These are phyloP conservation scores for Drosophila testacea DNA, from an alignment of 2,888 invertebrate genomes.

Conservation along the genomic window DNA sequence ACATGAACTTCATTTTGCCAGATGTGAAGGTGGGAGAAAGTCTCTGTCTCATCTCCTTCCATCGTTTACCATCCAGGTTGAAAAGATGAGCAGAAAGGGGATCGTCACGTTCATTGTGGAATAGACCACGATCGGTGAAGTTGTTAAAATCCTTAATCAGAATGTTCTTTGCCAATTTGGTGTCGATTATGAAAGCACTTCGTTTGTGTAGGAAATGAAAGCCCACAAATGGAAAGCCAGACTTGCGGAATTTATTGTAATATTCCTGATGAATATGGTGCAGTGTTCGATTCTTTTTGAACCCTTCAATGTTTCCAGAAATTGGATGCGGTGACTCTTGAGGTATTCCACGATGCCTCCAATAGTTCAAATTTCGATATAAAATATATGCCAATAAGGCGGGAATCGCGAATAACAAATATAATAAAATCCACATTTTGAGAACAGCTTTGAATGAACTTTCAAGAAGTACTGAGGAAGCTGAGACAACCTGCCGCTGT, in stretches of 20 bases:
- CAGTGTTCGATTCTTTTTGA: conserved; percentile 43
- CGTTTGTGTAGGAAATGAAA: conserved; percentile 65
- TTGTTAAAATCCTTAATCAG: conserved; percentile 75
- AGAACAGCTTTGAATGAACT: not conserved
- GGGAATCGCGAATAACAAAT: conserved; percentile 37
- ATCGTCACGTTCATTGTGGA: conserved; percentile 80
- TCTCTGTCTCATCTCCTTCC: conserved; percentile 85
- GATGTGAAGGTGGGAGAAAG: conserved; percentile 80
- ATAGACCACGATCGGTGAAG: conserved; percentile 83
- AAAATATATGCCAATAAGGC: conserved; percentile 38
- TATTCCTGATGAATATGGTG: conserved; percentile 49
- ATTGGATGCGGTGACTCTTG: conserved; percentile 55
- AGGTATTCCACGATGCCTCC: conserved; percentile 45
- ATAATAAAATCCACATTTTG: conserved; percentile 46
- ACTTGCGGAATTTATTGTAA: conserved; percentile 52
- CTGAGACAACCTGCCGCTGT: no score
- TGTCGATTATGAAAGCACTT: conserved; percentile 55
- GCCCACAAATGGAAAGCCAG: conserved; percentile 61
- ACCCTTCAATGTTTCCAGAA: conserved; percentile 52
- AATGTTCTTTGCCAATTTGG: conserved; percentile 57
- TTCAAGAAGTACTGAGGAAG: conserved; percentile 6
- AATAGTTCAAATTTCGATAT: conserved; percentile 50
- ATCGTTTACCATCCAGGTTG: conserved; percentile 82
- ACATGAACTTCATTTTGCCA: conserved; percentile 76
- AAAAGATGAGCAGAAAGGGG: conserved; percentile 83